Base-by-base conservation (phyloP, 1,140 invertebrate genomes). In the Homarus americanus region DNA sequence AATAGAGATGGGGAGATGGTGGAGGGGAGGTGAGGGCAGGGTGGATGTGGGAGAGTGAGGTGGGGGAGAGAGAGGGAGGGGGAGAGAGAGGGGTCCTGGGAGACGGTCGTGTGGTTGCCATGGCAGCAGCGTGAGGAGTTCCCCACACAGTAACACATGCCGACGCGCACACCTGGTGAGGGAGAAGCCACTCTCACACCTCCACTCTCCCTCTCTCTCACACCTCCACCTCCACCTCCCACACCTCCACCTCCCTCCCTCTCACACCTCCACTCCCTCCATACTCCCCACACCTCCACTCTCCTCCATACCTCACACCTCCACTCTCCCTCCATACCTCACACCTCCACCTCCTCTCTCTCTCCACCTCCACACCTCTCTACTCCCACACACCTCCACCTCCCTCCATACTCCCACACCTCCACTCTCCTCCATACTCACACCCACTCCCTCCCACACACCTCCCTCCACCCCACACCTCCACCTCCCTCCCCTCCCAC, bases 131-230 rank as follows among this genome's bases (percentile, higher is more conserved):
- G 15, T 32, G 3, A 28, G 63, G 40, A 82, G 79, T 82, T 82
- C 79, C n/a, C 79, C 28, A 82, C 79, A 82, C 49, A 82, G 79
- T 63, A 63, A 63, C 49, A 82, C 79, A 82, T 63, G 53, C 53
- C 49, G 63, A 72, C 36, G 32, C 15, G 41, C 17, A 24, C 17
- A 66, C 4, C n/a, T 24, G 38, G 82, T 40, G 82, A 73, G 82
- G 41, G 82, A 40, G 38, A 4, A 53, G 3, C 32, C 9, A 40
- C 75, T 32, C 78, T n/a, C 38, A 10, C 40, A 32, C 32, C 49
- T 32, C 4, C 32, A 44, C 24, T 41, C 44, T 53, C 78, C 1
- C 32, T 5, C 38, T 79, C 24, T 3, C 41, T 44, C 38, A 24
- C 44, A 28, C 41, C 24, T 24, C 41, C 28, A 28, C 24, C 75